phyloP scores from a whole-genome alignment of 2,797 vertebrate genomes.

The Podarcis lilfordi region DNA sequence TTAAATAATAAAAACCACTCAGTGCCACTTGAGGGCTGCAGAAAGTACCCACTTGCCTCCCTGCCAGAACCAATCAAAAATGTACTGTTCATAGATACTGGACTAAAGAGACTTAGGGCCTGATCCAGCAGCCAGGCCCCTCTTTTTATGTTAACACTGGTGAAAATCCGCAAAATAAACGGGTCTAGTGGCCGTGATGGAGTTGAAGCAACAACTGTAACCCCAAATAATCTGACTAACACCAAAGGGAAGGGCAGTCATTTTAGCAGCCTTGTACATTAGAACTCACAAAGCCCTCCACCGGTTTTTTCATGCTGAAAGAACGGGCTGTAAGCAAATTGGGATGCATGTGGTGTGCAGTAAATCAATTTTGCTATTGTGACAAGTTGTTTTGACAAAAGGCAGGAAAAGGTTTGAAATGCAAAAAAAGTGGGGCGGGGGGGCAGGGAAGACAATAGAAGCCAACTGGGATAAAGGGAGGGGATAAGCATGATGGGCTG shows the following conservation, averaged over 20 bases:
- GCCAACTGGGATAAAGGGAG: not conserved
- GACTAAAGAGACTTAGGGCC: not conserved
- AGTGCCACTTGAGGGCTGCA: not conserved
- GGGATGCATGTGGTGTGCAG: conserved; percentile 11
- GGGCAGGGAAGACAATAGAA: not conserved
- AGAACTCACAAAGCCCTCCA: not conserved
- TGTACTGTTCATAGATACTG: not conserved
- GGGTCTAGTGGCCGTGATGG: not conserved
- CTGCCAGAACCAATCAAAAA: too few species aligned
- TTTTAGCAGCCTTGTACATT: not conserved
- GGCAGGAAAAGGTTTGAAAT: not conserved
- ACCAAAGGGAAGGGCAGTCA: not conserved
- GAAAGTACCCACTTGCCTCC: not conserved
- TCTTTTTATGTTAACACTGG: too few species aligned
- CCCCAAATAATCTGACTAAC: conserved; percentile 13
- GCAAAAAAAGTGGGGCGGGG: not conserved
- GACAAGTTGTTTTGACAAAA: conserved; percentile 36
- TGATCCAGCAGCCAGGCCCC: too few species aligned
- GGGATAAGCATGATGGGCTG: not conserved
- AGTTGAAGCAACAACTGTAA: not conserved
- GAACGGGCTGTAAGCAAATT: conserved; percentile 37
- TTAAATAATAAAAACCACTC: not conserved
- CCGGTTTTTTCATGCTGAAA: conserved; percentile 23
- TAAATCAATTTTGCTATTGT: conserved; percentile 39
- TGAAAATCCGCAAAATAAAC: too few species aligned